Percentiles rank a stretch among this genome's conserved stretches.
Conservation (phyloP, 2,888 invertebrate genomes). For the Torymus auratus region DNA sequence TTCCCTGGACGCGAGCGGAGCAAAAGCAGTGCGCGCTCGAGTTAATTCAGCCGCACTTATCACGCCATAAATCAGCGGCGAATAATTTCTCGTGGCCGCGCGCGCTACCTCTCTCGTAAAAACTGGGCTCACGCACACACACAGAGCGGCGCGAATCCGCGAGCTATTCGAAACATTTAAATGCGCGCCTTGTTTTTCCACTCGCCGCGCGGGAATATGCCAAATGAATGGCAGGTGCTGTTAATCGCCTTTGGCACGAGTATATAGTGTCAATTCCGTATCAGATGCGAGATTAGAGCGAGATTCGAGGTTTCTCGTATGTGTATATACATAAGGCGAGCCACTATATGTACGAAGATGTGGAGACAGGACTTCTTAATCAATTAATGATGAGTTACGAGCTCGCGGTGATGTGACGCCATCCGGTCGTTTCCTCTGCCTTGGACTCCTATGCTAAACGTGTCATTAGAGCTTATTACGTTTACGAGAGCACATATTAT, state of each 20-base stretch:
- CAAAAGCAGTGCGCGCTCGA: no score
- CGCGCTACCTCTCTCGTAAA: no score
- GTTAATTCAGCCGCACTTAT: no score
- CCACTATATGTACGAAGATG: no score
- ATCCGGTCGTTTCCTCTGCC: constrained; percentile 59
- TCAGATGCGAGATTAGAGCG: constrained; percentile 1
- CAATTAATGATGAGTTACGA: constrained; percentile 69
- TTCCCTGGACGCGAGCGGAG: no score
- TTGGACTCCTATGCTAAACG: constrained; percentile 42
- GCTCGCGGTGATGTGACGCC: constrained; percentile 1
- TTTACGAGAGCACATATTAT: neutral
- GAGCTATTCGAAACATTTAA: no score
- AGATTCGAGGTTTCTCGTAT: no score
- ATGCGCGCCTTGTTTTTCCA: no score
- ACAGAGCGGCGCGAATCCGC: no score
- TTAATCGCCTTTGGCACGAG: constrained; percentile 30
- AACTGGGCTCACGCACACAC: no score
- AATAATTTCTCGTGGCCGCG: neutral
- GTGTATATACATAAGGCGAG: no score
- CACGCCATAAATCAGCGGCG: neutral
- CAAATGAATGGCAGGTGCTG: constrained; percentile 47
- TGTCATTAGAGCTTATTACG: constrained; percentile 32
- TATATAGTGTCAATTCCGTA: neutral
- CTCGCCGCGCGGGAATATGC: constrained; percentile 1
- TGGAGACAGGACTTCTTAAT: constrained; percentile 64